These are phyloP conservation scores for Chloroceryle inda DNA, from an alignment of 2,797 vertebrate species.

Conservation along the genomic window DNA sequence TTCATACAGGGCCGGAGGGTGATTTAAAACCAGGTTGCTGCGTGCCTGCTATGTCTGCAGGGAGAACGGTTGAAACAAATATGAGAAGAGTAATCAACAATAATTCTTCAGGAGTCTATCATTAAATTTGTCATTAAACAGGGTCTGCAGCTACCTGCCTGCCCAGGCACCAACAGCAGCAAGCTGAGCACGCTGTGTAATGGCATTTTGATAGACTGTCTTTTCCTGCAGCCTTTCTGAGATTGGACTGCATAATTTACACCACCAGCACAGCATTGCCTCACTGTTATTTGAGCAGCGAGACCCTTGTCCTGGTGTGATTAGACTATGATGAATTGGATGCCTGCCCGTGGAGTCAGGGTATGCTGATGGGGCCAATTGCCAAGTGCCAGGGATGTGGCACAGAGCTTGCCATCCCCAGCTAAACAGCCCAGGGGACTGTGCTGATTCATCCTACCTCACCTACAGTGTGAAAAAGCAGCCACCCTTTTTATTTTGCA, in stretches of 20 bases:
- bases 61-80: background rate
- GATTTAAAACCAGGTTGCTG: slow-evolving; percentile 12
- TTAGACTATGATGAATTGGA: slow-evolving; percentile 52
- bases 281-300: slow-evolving; percentile 51
- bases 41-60: background rate
- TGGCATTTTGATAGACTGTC: slow-evolving; percentile 64
- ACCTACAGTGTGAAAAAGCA: background rate
- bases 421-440: background rate
- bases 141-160: slow-evolving; percentile 5
- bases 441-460: background rate
- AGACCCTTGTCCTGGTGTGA: slow-evolving; percentile 23
- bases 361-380: background rate
- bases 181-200: background rate
- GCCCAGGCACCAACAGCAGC: background rate
- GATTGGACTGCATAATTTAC: slow-evolving; percentile 44
- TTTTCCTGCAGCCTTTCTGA: background rate
- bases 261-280: slow-evolving; percentile 8
- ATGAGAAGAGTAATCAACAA: slow-evolving; percentile 10
- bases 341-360: background rate
- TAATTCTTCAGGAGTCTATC: slow-evolving; percentile 28
- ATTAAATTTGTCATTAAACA: slow-evolving; percentile 22
- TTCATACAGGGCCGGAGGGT: background rate
- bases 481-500: background rate
- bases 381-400: background rate
- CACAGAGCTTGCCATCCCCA: background rate